A percentile compares a stretch with the other conserved stretches of the same genome.
phyloP scores from a whole-genome alignment of 2,797 vertebrate genomes.

The Chanos chanos region DNA sequence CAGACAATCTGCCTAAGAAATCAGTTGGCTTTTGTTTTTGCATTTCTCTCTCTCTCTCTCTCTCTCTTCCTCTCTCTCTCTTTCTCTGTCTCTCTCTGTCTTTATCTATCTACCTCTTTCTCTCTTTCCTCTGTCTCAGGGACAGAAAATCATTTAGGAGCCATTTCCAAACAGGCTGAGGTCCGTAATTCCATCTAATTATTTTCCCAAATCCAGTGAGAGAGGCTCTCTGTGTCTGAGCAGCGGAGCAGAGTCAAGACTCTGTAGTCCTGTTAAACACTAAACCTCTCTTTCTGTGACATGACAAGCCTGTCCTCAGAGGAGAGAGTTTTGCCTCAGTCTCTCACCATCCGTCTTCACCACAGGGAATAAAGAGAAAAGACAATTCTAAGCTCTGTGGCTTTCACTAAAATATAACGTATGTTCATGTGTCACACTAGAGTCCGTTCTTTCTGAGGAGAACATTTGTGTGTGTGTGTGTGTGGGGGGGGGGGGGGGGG shows the following conservation, averaged over 20 bases:
- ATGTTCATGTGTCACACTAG: no score
- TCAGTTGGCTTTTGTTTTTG: background rate
- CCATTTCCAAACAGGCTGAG: conserved; percentile 40
- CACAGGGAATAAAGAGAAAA: background rate
- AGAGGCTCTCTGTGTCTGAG: no score
- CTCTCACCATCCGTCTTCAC: background rate
- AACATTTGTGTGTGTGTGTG: no score
- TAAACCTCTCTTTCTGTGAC: no score
- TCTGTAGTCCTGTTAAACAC: conserved; percentile 40
- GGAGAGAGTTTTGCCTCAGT: background rate
- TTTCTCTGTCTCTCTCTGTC: conserved; percentile 5
- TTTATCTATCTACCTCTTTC: conserved; percentile 27
- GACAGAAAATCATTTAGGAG: conserved; percentile 35
- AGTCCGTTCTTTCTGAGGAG: background rate
- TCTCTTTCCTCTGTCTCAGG: conserved; percentile 16
- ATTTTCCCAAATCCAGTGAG: conserved; percentile 43
- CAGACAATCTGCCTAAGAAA: conserved; percentile 24
- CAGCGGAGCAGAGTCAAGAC: conserved; percentile 26
- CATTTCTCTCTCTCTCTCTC: background rate
- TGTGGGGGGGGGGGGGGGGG: background rate
- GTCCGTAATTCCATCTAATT: conserved; percentile 42
- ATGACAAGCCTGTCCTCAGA: no score
- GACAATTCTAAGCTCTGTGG: background rate
- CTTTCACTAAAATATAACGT: no score
- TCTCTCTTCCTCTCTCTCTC: conserved; percentile 6